Conservation (phyloP, 2,113 vertebrate genomes). For the Carassius carassius region DNA sequence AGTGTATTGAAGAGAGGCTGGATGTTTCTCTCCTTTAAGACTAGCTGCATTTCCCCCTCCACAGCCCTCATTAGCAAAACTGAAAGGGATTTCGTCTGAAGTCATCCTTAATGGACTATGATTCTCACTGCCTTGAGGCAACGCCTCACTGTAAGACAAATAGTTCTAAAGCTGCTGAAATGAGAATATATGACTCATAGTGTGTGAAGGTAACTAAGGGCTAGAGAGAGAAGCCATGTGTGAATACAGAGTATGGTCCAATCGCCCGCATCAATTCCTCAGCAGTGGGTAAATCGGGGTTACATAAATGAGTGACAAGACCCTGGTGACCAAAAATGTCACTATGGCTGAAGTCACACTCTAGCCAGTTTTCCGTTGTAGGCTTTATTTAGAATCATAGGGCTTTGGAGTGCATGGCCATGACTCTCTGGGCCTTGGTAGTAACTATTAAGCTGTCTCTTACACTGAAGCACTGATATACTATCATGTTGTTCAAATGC, state of each 20-base stretch:
- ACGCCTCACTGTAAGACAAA: constrained; percentile 47
- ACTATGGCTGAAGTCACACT: not conserved
- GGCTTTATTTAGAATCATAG: not conserved
- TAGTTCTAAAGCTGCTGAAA: not conserved
- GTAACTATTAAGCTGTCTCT: no score
- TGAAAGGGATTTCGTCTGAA: constrained; percentile 17
- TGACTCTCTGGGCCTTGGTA: no score
- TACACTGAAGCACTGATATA: no score
- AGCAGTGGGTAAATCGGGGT: constrained; percentile 84
- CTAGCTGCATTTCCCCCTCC: not conserved
- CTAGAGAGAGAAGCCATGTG: constrained; percentile 68
- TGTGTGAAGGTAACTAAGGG: constrained; percentile 11
- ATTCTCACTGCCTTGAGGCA: not conserved
- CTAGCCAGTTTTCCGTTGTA: not conserved
- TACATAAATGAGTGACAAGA: constrained; percentile 6
- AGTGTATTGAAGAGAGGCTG: constrained; percentile 5
- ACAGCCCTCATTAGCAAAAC: constrained; percentile 18
- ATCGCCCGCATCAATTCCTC: constrained; percentile 91
- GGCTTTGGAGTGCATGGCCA: not conserved
- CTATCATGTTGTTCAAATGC: no score
- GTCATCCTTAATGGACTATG: constrained; percentile 31
- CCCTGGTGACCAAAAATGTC: not conserved
- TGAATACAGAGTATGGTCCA: constrained; percentile 67
- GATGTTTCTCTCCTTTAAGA: not conserved
- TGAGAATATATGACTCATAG: not conserved